These are phyloP conservation scores for Caenorhabditis sp. DNA, from an alignment of 2,888 invertebrate species.

Conservation along the genomic window DNA sequence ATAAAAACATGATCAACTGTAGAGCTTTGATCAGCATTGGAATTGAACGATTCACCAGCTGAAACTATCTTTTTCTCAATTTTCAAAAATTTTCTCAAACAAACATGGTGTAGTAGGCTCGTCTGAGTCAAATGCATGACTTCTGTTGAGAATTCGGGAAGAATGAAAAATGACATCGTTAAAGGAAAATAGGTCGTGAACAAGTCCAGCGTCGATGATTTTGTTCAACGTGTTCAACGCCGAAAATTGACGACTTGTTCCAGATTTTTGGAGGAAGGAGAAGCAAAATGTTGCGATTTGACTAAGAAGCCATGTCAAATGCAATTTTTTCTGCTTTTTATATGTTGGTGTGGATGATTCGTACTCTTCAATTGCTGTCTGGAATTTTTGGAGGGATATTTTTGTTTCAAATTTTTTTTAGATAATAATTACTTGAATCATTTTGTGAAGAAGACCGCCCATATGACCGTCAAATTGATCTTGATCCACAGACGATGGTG, in stretches of 20 bases:
- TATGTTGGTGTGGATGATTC: slow-evolving; percentile 63
- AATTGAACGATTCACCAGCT: slow-evolving; percentile 50
- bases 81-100: not conserved
- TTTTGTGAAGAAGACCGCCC: slow-evolving; percentile 73
- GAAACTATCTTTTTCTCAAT: not conserved
- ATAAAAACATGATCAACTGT: slow-evolving; percentile 62
- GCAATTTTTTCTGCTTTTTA: slow-evolving; percentile 59
- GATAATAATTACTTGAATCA: slow-evolving; percentile 72
- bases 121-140: slow-evolving; percentile 61
- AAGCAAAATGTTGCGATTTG: slow-evolving; percentile 75
- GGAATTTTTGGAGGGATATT: slow-evolving; percentile 24
- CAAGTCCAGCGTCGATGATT: slow-evolving; percentile 75
- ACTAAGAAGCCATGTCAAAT: slow-evolving; percentile 74
- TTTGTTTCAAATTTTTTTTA: not conserved
- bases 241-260: slow-evolving; percentile 77
- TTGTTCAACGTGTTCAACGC: slow-evolving; percentile 77
- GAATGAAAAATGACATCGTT: slow-evolving; percentile 66
- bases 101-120: slow-evolving; percentile 50
- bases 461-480: slow-evolving; percentile 72
- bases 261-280: slow-evolving; percentile 75
- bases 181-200: slow-evolving; percentile 71
- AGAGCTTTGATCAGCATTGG: slow-evolving; percentile 58
- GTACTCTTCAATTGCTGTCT: slow-evolving; percentile 72
- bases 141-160: slow-evolving; percentile 65
- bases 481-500: slow-evolving; percentile 65